Percentiles rank a stretch among this genome's conserved stretches.
phyloP scores from a whole-genome alignment of 2,888 invertebrate species.

The Ophion obscuratus region DNA sequence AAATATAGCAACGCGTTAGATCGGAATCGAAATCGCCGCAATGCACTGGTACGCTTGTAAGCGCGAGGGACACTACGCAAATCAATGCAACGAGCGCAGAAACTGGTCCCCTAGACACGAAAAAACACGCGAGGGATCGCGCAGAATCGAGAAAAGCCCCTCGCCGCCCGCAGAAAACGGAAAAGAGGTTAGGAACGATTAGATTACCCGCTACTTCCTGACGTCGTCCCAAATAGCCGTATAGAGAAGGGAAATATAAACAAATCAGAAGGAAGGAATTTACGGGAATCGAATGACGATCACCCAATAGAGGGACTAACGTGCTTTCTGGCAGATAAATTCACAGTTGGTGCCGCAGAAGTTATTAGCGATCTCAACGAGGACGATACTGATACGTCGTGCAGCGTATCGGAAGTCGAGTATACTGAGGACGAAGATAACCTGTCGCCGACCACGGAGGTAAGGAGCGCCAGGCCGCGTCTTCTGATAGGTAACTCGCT shows the following conservation, averaged over 20 bases:
- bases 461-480: background rate
- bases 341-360: background rate
- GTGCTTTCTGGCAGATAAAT: background rate
- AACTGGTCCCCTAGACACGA: background rate
- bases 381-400: background rate
- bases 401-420: background rate
- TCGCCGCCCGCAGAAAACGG: constrained; percentile 20
- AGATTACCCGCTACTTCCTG: constrained; percentile 7
- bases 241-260: background rate
- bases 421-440: background rate
- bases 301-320: no score
- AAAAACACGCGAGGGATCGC: background rate
- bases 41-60: background rate
- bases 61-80: constrained; percentile 18
- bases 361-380: background rate
- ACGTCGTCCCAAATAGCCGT: background rate
- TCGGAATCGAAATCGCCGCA: background rate
- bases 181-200: constrained; percentile 18
- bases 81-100: background rate
- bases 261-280: background rate
- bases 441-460: no score
- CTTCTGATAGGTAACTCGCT: background rate
- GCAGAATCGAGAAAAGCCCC: background rate
- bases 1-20: background rate
- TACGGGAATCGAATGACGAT: background rate